Evolutionary conservation across 2,113 vertebrate genomes (phyloP), one percentile per base, ranked within the genome.

Genomic region (Neolamprologus devosi): DNA sequence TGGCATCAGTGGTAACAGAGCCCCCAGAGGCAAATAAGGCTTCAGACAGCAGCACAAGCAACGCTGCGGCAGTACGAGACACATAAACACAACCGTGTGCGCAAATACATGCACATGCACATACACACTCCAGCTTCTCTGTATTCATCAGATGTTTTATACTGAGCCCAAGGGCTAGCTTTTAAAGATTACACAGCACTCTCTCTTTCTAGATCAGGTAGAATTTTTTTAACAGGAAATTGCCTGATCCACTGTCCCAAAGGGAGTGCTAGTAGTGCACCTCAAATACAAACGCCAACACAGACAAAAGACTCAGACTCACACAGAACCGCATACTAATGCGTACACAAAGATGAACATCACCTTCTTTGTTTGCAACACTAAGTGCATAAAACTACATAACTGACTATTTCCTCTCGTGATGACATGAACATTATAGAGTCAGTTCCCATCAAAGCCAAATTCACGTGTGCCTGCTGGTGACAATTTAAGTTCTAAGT

Each of bases 181-280:
- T 94, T 93, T 92, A 94, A 94, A 93, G 91, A 93, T 93, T 93
- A 93, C 89, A 94, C 90, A 85, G 87, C 94, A 83, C 88, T 88
- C 88, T 88, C 92, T 81, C 88, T 84, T 86, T 85, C 89, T 57
- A 90, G 90, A 89, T 92, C 90, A 94, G 91, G 85, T 94, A 90
- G 82, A 84, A 55, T 83, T 92, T 92, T 89, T 73, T 19, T 17
- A 73, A 93, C 93, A 95, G 93, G 93, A 93, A 94, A 94, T 94
- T 95, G 93, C 90, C 94, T 95, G 94, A 95, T 95, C 94, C 91
- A 68, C 80, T 30, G 80, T 94, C 94, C 93, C 95, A 90, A 54
- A 91, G 93, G 94, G 93, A 95, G 92, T 90, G 93, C 83, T 85
- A 73, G 70, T 17, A 92, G 92, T 93, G 90, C 92, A 94, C 91